These are phyloP conservation scores for Bombus fervidus DNA, from an alignment of 1,140 invertebrate genomes.

Conservation along the genomic window DNA sequence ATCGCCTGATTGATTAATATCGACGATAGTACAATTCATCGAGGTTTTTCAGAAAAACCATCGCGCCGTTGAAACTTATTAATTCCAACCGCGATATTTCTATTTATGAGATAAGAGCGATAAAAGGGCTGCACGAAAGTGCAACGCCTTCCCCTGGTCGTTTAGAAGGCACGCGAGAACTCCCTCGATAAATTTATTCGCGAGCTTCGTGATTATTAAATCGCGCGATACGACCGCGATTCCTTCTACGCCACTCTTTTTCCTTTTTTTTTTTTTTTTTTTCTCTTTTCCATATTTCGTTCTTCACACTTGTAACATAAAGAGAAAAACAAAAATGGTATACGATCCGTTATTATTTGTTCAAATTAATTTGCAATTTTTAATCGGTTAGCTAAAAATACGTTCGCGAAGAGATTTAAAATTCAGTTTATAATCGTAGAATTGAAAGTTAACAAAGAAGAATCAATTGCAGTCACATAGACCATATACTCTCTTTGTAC, in stretches of 20 bases:
- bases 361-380: too few relatives aligned
- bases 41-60: background rate
- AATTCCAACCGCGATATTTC: slow-evolving; percentile 4
- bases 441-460: too few relatives aligned
- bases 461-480: too few relatives aligned
- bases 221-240: background rate
- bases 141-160: slow-evolving; percentile 8
- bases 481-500: too few relatives aligned
- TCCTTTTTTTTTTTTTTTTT: too few relatives aligned
- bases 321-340: background rate
- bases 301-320: too few relatives aligned
- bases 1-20: too few relatives aligned
- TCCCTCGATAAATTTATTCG: slow-evolving; percentile 2
- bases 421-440: too few relatives aligned
- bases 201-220: background rate
- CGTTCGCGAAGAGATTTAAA: too few relatives aligned
- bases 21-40: background rate
- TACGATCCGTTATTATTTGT: too few relatives aligned
- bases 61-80: background rate
- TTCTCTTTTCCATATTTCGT: background rate
- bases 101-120: slow-evolving; percentile 27
- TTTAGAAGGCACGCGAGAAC: slow-evolving; percentile 10
- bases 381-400: too few relatives aligned
- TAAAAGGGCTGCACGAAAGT: slow-evolving; percentile 18
- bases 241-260: too few relatives aligned